Base-by-base conservation (phyloP, 2,797 vertebrate genomes). In the Sebastes flavidus region DNA sequence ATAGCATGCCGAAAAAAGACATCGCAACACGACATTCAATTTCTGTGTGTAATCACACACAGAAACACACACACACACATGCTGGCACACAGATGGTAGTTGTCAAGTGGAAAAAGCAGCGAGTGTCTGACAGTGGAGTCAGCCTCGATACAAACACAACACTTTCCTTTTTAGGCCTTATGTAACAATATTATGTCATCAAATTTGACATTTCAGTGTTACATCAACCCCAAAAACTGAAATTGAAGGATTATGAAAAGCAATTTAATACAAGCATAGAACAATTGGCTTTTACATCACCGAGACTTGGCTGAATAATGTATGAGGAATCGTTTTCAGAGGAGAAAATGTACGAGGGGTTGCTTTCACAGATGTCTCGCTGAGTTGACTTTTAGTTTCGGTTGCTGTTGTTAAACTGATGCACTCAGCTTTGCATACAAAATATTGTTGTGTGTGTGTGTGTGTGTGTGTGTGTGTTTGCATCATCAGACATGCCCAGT, bases 151-250 rank as follows among this genome's bases (percentile, higher is more conserved):
- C 71, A 62, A 81, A 77, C 30, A 68, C 6, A 42, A 46, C 66
- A 18, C 55, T 77, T 76, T 81, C 78, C 62, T 65, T 77, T 87
- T 83, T 77, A 78, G 78, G 49, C 12, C 65, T 85, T 81, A 81
- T 66, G 65, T 80, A 85, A 90, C 75, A 69, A 77, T 74, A 85
- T 86, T 79, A 85, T 77, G 72, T 88, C 77, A 72, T 76, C 42
- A 29, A 42, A 72, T 82, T 61, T 75, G 80, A 80, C 84, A 88
- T 88, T 85, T 79, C 22, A 25, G 38, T 59, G 49, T 79, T 61
- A 69, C 67, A 85, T 68, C 65, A 73, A 77, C 61, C 66, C 46
- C 29, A 61, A 67, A 74, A 68, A n/a, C 58, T 34, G 42, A 66
- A 77, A 76, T 63, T 71, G 69, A 73, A 63, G 68, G 75, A 78